Evolutionary conservation across 1,140 invertebrate genomes (phyloP).

Genomic region (Meloidogyne floridensis): DNA sequence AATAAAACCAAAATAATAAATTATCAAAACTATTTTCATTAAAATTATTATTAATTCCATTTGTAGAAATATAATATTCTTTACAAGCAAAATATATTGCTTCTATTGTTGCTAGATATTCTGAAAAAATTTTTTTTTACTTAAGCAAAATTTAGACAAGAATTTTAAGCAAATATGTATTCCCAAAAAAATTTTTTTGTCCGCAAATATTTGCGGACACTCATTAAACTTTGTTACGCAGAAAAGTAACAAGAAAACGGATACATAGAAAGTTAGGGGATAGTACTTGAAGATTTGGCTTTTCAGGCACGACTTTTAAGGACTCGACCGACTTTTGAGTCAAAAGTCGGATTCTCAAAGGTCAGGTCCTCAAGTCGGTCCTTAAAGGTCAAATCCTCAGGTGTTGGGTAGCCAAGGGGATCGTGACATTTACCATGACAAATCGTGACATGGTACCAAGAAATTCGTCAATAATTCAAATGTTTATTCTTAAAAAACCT

Average conservation of each 20-base stretch:
- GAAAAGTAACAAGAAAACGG: not conserved
- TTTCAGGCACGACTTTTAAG: too few species aligned
- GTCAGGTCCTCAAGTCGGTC: too few species aligned
- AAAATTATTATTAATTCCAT: not conserved
- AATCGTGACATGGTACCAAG: too few species aligned
- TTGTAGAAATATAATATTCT: conserved; percentile 36
- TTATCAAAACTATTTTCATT: not conserved
- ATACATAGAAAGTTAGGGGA: not conserved
- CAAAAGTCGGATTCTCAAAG: too few species aligned
- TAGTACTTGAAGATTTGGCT: too few species aligned
- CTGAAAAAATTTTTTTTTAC: conserved; percentile 26
- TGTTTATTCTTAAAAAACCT: not conserved
- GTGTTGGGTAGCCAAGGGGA: too few species aligned
- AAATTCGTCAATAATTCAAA: too few species aligned
- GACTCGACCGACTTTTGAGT: too few species aligned
- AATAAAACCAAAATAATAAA: conserved; percentile 1
- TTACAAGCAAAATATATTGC: conserved; percentile 62
- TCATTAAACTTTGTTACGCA: too few species aligned
- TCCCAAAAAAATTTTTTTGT: not conserved
- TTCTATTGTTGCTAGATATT: conserved; percentile 61
- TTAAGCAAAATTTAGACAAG: not conserved
- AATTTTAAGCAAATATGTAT: not conserved
- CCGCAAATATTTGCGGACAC: not conserved
- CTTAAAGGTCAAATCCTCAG: too few species aligned
- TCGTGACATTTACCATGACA: too few species aligned